A percentile compares a stretch with the other conserved stretches of the same genome.
Evolutionary conservation across 2,797 vertebrate species (phyloP).

Genomic region (Poecilia wingei): DNA sequence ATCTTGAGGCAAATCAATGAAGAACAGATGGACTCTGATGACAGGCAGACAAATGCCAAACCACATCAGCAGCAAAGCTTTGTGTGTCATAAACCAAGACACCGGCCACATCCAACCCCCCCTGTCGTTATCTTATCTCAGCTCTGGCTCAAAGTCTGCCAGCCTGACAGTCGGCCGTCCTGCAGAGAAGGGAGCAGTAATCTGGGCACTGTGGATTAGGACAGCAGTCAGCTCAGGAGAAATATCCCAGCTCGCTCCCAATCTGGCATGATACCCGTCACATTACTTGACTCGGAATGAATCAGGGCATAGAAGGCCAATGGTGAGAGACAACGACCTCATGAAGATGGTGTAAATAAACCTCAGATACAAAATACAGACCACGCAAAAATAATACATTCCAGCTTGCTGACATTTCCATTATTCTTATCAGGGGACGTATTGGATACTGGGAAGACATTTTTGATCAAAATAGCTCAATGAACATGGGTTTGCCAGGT

Average conservation of each 20-base stretch:
- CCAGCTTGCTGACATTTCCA: not conserved
- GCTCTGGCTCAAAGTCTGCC: constrained; percentile 17
- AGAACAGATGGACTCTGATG: constrained; percentile 27
- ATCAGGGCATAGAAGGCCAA: constrained; percentile 19
- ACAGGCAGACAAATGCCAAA: constrained; percentile 22
- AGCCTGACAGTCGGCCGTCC: constrained; percentile 42
- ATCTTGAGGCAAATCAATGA: not conserved
- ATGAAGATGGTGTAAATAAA: constrained; percentile 37
- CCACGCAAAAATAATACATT: constrained; percentile 1
- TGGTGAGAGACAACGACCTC: constrained; percentile 23
- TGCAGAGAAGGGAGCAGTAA: constrained; percentile 54
- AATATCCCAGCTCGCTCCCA: constrained; percentile 65
- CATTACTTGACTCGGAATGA: constrained; percentile 20
- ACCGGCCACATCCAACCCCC: constrained; percentile 12
- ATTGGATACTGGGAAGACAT: too few relatives aligned
- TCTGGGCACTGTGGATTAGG: constrained; percentile 72
- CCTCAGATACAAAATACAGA: not conserved
- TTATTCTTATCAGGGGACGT: not conserved
- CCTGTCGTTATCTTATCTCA: constrained; percentile 24
- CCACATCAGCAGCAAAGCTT: constrained; percentile 2
- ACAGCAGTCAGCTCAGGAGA: constrained; percentile 59
- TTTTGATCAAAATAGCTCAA: too few relatives aligned
- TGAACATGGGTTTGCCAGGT: too few relatives aligned
- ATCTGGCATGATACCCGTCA: constrained; percentile 65
- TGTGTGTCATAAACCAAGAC: constrained; percentile 12